Percentiles rank a stretch among this genome's conserved stretches.
phyloP scores from a whole-genome alignment of 2,888 invertebrate species.

The Tillus elongatus region DNA sequence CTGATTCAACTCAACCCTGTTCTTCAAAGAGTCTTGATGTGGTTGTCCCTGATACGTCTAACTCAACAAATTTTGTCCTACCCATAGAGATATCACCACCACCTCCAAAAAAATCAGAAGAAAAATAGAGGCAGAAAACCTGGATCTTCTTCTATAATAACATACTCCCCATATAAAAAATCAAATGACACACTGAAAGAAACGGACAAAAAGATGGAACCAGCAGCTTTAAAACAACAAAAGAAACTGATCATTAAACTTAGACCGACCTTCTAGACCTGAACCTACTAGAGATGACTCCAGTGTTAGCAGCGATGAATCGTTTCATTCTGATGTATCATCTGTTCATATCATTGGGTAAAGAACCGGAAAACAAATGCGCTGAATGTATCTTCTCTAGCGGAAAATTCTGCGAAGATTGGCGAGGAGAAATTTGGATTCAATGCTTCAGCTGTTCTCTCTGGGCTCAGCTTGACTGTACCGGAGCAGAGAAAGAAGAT shows the following conservation, averaged over 20 bases:
- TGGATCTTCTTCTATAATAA: too few relatives aligned
- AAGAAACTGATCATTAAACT: constrained; percentile 1
- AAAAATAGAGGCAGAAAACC: too few relatives aligned
- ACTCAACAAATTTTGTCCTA: too few relatives aligned
- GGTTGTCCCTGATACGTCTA: too few relatives aligned
- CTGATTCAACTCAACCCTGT: too few relatives aligned
- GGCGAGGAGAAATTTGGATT: constrained; percentile 4
- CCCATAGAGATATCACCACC: too few relatives aligned
- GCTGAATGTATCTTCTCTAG: not conserved
- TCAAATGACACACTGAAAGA: constrained; percentile 3
- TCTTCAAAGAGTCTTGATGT: too few relatives aligned
- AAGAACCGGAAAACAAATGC: constrained; percentile 3
- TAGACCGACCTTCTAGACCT: not conserved
- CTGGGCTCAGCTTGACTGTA: constrained; percentile 2
- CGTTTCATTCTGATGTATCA: constrained; percentile 4
- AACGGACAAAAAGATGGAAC: constrained; percentile 1
- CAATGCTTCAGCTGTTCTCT: constrained; percentile 3
- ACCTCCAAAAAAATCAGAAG: too few relatives aligned
- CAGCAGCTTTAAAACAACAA: constrained; percentile 3
- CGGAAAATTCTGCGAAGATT: constrained; percentile 2
- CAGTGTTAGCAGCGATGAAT: constrained; percentile 4
- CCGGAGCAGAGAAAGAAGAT: too few relatives aligned
- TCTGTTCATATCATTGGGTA: constrained; percentile 1
- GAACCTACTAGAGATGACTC: too few relatives aligned
- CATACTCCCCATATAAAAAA: constrained; percentile 3